These are phyloP conservation scores for Virgularia gustaviana DNA, from an alignment of 92 coral and sea anemone genomes.

Conservation along the genomic window DNA sequence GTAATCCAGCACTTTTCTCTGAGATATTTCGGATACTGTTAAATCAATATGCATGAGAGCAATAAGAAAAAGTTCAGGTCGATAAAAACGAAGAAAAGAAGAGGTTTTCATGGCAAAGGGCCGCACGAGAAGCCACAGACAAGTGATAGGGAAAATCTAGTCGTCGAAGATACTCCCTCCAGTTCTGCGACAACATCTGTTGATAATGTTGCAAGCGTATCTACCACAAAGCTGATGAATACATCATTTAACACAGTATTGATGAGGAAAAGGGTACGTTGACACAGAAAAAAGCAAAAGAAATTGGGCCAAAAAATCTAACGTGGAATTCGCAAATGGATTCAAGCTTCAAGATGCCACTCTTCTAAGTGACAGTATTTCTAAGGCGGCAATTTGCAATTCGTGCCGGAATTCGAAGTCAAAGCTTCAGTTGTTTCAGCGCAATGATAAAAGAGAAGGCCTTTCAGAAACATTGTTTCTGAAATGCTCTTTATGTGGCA, in stretches of 20 bases:
- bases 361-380: slow-evolving; percentile 46
- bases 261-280: slow-evolving; percentile 14
- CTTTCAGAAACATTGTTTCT: slow-evolving; percentile 49
- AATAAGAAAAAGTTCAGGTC: slow-evolving; percentile 21
- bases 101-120: slow-evolving; percentile 18
- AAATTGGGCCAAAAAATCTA: background rate
- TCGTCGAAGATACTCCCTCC: background rate
- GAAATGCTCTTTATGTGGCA: slow-evolving; percentile 41
- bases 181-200: background rate
- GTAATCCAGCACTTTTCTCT: too few species aligned
- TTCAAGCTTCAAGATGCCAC: slow-evolving; percentile 47
- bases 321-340: slow-evolving; percentile 42
- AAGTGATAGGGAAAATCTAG: background rate
- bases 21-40: too few species aligned
- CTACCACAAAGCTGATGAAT: slow-evolving; percentile 33
- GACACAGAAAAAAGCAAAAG: slow-evolving; percentile 26
- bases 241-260: slow-evolving; percentile 31
- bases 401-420: slow-evolving; percentile 37
- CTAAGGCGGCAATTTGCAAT: slow-evolving; percentile 47
- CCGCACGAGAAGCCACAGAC: background rate
- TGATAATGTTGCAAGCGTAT: background rate
- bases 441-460: slow-evolving; percentile 45
- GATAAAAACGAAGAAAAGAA: slow-evolving; percentile 22
- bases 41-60: background rate
- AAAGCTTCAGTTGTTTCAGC: slow-evolving; percentile 45